Evolutionary conservation across 2,113 vertebrate genomes (phyloP).

Genomic region (Mungos mungo): DNA sequence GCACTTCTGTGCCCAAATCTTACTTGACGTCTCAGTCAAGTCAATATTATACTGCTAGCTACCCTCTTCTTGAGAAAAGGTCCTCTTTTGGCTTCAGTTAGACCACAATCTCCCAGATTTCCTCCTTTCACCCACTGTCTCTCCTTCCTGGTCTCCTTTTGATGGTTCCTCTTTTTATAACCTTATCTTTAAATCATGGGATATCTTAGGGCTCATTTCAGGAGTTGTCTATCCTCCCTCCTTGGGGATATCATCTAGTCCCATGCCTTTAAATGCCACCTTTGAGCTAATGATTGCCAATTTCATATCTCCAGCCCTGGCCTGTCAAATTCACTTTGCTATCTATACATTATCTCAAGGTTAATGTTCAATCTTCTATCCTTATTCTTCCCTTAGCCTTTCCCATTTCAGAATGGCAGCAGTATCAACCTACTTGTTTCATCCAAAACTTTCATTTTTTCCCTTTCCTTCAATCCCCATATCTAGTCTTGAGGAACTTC

Average conservation of each 20-base stretch:
- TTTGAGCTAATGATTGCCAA: not conserved
- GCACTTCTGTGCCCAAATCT: not conserved
- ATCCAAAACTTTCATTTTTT: constrained; percentile 32
- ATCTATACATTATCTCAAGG: not conserved
- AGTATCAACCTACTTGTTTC: not conserved
- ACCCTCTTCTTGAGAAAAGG: not conserved
- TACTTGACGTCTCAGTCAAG: not conserved
- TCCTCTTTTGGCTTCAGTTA: not conserved
- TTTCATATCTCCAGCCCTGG: not conserved
- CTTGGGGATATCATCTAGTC: not conserved
- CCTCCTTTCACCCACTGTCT: not conserved
- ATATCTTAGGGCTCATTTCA: not conserved
- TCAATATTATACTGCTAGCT: not conserved
- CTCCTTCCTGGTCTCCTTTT: not conserved
- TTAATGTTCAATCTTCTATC: not conserved
- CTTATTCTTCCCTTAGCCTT: not conserved
- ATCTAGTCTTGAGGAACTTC: not conserved
- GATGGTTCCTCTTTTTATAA: not conserved
- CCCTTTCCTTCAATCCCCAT: not conserved
- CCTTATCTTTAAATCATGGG: constrained; percentile 16
- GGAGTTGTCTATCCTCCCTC: not conserved
- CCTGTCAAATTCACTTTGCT: not conserved
- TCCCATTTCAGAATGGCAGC: not conserved
- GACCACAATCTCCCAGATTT: not conserved
- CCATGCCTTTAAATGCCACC: not conserved